Conservation (phyloP, 2,888 invertebrate genomes). For the Euclidia mi region DNA sequence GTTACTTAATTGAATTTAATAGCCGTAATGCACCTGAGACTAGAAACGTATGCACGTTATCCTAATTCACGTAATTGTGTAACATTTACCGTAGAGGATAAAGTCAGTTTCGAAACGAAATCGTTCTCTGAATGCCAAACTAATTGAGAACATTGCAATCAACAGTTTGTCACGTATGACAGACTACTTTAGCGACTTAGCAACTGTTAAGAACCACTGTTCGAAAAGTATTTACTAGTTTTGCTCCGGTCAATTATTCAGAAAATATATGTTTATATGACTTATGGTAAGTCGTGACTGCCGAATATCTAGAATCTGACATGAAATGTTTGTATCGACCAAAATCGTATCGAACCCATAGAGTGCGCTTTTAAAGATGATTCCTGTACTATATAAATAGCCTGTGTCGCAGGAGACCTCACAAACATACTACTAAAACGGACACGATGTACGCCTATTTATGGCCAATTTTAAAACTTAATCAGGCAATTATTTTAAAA, state of each 20-base stretch:
- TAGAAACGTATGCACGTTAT: constrained; percentile 3
- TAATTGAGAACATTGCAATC: constrained; percentile 33
- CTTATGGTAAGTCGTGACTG: too few species aligned
- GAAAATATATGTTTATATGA: too few species aligned
- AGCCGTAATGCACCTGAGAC: constrained; percentile 19
- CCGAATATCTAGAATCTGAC: too few species aligned
- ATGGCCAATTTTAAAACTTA: too few species aligned
- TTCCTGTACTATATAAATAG: too few species aligned
- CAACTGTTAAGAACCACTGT: constrained; percentile 7
- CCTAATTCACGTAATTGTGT: constrained; percentile 26
- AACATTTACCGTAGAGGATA: constrained; percentile 19
- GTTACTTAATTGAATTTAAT: constrained; percentile 14
- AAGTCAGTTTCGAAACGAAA: constrained; percentile 27
- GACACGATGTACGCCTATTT: too few species aligned
- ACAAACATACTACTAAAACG: too few species aligned
- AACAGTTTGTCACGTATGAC: constrained; percentile 42
- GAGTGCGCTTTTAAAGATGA: too few species aligned
- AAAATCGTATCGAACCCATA: too few species aligned
- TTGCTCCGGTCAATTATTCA: neutral
- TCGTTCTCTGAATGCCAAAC: constrained; percentile 35
- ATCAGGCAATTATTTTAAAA: too few species aligned
- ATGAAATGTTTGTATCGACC: too few species aligned
- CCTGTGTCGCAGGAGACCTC: too few species aligned
- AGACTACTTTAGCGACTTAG: constrained; percentile 27
- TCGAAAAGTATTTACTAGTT: constrained; percentile 5